Conservation (phyloP, 2,797 vertebrate species). For the Hydrophis major region DNA sequence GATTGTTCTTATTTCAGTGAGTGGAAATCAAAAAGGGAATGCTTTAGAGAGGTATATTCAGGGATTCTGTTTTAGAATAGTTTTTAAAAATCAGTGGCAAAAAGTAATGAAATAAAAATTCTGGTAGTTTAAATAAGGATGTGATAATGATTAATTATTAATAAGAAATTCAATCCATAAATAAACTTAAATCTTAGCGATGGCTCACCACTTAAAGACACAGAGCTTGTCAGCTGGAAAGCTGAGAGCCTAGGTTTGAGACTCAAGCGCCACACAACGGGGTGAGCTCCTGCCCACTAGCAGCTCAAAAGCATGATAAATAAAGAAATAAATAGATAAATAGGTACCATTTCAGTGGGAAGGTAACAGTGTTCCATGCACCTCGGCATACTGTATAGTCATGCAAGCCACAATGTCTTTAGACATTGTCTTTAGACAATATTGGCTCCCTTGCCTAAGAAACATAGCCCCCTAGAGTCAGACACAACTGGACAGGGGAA, state of each 20-base stretch:
- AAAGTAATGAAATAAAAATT: constrained; percentile 16
- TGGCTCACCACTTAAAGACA: no score
- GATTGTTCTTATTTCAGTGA: background rate
- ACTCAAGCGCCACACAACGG: no score
- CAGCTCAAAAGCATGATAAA: no score
- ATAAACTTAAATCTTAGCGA: background rate
- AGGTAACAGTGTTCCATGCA: no score
- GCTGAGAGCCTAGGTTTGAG: no score
- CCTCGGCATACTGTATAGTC: no score
- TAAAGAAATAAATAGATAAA: no score
- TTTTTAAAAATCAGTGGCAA: background rate
- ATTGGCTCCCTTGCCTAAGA: background rate
- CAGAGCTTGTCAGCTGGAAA: no score
- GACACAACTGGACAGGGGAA: background rate
- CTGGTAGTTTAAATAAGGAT: background rate
- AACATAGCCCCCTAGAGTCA: background rate
- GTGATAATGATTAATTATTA: background rate
- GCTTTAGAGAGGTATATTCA: background rate
- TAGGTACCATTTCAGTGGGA: no score
- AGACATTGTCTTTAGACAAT: no score
- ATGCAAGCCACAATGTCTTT: no score
- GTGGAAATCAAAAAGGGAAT: background rate
- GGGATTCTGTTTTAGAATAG: background rate
- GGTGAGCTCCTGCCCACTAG: no score
- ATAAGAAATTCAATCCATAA: background rate